phyloP scores from a whole-genome alignment of 2,888 invertebrate species.

The Plebejus melissa region DNA sequence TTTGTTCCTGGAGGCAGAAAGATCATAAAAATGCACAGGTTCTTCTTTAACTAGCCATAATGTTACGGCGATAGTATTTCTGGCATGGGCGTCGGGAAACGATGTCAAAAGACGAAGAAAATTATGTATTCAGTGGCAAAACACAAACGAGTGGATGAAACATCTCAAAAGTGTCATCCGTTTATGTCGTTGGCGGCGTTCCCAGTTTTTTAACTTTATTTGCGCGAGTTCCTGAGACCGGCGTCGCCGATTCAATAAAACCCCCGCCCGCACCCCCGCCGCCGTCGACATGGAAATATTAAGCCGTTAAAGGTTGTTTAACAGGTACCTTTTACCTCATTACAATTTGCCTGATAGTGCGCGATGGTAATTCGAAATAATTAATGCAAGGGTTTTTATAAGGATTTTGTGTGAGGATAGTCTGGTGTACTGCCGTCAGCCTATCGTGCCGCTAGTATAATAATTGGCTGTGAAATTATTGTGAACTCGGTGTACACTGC shows the following conservation, averaged over 20 bases:
- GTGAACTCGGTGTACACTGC: background rate
- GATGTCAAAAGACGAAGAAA: background rate
- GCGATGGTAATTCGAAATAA: background rate
- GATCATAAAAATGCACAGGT: background rate
- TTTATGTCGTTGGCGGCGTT: slow-evolving; percentile 12
- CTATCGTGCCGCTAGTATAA: no score
- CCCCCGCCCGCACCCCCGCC: background rate
- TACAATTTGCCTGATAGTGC: background rate
- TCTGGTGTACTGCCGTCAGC: no score
- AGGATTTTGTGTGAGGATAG: background rate
- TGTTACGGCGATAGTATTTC: background rate
- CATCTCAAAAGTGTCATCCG: slow-evolving; percentile 14
- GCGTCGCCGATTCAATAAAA: slow-evolving; percentile 14
- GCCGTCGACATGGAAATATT: background rate
- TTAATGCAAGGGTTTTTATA: background rate
- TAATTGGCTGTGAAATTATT: no score
- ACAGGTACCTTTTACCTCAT: background rate
- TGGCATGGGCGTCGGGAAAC: background rate
- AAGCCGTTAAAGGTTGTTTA: background rate
- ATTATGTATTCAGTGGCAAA: slow-evolving; percentile 1
- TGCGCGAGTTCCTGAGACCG: slow-evolving; percentile 15
- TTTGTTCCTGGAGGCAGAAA: no score
- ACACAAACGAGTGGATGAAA: slow-evolving; percentile 6
- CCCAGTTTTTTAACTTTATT: slow-evolving; percentile 18
- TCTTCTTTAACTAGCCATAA: background rate